Conservation (phyloP, 2,797 vertebrate species). For the Sebastes cheni region DNA sequence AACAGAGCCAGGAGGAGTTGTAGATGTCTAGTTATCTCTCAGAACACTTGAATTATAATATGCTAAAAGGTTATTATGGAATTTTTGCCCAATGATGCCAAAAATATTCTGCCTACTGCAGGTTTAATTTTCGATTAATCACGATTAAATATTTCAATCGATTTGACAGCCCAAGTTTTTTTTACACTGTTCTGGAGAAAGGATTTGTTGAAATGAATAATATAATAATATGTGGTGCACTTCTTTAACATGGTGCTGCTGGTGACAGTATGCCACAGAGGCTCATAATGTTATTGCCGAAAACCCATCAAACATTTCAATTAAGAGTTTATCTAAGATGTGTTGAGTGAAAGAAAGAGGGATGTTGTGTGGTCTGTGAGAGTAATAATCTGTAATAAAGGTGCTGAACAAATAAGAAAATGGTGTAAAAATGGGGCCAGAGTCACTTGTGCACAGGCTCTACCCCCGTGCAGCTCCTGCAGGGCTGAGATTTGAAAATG, state of each 20-base stretch:
- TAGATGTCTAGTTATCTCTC: no score
- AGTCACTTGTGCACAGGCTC: neutral
- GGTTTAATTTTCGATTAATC: no score
- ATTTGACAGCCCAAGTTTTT: no score
- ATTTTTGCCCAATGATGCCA: no score
- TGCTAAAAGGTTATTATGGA: no score
- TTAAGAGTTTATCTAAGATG: neutral
- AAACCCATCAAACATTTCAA: neutral
- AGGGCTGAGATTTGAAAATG: slow-evolving; percentile 15
- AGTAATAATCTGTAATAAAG: neutral
- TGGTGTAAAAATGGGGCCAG: neutral
- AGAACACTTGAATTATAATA: no score
- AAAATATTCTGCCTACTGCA: no score
- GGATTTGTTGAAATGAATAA: neutral
- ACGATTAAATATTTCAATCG: no score
- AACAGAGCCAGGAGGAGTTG: no score
- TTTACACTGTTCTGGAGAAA: neutral
- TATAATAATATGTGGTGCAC: neutral
- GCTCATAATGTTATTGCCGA: neutral
- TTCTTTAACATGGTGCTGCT: neutral
- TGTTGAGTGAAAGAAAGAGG: neutral
- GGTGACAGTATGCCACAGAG: neutral
- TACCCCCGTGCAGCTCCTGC: neutral
- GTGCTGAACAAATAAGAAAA: neutral
- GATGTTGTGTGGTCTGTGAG: neutral